Evolutionary conservation across 30 jellyfish, hydroid and myxozoan genomes (phyloP).

Genomic region (Cassiopea xamachana): DNA sequence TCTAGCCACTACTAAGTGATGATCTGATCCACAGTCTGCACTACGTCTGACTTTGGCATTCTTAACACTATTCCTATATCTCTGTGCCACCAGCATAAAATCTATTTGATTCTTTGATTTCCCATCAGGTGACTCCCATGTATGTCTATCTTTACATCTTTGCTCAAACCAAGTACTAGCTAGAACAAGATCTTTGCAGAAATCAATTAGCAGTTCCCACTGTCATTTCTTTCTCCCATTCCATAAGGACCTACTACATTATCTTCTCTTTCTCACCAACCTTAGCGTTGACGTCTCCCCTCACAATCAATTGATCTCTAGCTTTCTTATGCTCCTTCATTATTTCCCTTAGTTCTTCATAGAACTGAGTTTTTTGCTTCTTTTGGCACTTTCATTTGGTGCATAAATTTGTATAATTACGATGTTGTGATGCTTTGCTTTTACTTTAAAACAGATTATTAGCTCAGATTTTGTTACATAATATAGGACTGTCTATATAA

Average conservation of each 20-base stretch:
- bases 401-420: conserved; percentile 7
- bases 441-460: conserved; percentile 9
- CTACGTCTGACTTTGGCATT: background rate
- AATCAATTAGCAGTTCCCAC: conserved; percentile 26
- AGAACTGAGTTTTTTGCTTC: background rate
- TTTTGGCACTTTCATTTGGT: too few relatives aligned
- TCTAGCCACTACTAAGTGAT: background rate
- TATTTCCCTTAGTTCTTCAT: conserved; percentile 1
- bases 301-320: conserved; percentile 1
- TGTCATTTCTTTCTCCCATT: conserved; percentile 16
- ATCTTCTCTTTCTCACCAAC: background rate
- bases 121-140: conserved; percentile 3
- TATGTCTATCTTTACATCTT: background rate
- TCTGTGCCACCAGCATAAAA: background rate
- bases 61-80: conserved; percentile 4
- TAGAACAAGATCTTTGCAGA: background rate
- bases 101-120: conserved; percentile 7
- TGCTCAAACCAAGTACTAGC: conserved; percentile 48
- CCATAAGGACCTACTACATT: conserved; percentile 24
- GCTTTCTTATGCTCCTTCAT: conserved; percentile 3
- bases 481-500: background rate
- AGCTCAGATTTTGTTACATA: background rate
- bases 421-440: background rate
- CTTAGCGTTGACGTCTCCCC: conserved; percentile 41
- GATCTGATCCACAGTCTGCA: conserved; percentile 16